A percentile compares a stretch with the other conserved stretches of the same genome.
These are phyloP conservation scores for Pinna nobilis DNA, from an alignment of 1,140 invertebrate genomes.

Conservation along the genomic window DNA sequence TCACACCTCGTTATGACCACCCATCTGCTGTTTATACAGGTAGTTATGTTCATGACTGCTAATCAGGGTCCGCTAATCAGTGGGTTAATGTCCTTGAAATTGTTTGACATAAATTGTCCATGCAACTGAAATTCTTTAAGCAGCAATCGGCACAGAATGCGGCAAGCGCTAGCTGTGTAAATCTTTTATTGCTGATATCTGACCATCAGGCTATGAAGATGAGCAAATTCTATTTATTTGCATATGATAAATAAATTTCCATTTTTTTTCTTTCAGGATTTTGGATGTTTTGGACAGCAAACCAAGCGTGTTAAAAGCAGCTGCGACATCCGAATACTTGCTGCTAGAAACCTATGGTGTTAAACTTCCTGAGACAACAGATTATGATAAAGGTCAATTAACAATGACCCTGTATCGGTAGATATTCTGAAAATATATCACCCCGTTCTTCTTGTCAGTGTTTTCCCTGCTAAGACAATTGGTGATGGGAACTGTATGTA, in stretches of 20 bases:
- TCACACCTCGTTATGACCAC: too few relatives aligned
- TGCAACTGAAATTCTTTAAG: too few relatives aligned
- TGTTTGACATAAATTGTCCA: too few relatives aligned
- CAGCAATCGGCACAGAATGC: not conserved
- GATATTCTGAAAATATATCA: constrained; percentile 21
- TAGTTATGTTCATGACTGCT: too few relatives aligned
- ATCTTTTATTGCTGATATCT: not conserved
- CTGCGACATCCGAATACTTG: constrained; percentile 2
- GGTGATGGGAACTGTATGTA: constrained; percentile 41
- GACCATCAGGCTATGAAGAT: too few relatives aligned
- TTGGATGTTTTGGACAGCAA: not conserved
- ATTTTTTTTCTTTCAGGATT: not conserved
- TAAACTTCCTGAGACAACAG: not conserved
- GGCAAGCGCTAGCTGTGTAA: not conserved
- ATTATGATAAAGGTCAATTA: not conserved
- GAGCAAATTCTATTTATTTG: too few relatives aligned
- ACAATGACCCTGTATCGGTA: not conserved
- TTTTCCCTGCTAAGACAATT: constrained; percentile 13
- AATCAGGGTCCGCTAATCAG: too few relatives aligned
- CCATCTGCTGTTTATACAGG: too few relatives aligned
- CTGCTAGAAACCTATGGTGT: constrained; percentile 1
- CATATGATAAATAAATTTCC: too few relatives aligned
- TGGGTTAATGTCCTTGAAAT: too few relatives aligned
- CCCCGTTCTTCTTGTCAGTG: not conserved
- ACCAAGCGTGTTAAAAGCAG: not conserved